Conservation (phyloP, 2,888 invertebrate genomes). For the Ichneumoninae sp. region DNA sequence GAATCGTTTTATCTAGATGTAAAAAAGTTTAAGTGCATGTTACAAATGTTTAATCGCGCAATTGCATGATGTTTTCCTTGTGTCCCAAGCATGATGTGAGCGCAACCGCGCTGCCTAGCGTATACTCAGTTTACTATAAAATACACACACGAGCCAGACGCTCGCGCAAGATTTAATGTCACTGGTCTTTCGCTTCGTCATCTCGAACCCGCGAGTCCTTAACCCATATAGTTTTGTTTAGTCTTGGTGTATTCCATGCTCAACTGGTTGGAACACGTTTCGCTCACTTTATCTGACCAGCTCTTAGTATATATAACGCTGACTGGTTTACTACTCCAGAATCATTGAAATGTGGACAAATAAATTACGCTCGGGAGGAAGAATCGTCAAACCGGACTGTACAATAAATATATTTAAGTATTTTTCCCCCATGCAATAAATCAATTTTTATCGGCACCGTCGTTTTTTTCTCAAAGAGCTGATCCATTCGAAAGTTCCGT, state of each 20-base stretch:
- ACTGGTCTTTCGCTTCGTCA: not conserved
- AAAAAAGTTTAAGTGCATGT: too few species aligned
- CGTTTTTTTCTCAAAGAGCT: not conserved
- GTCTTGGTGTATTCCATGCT: not conserved
- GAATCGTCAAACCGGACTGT: not conserved
- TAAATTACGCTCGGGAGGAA: not conserved
- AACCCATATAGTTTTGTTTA: constrained; percentile 46
- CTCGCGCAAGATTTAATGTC: constrained; percentile 14
- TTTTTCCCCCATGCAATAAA: not conserved
- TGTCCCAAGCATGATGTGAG: not conserved
- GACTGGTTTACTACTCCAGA: not conserved
- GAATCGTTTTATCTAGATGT: too few species aligned
- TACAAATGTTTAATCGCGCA: not conserved
- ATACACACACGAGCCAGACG: not conserved
- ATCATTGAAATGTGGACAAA: not conserved
- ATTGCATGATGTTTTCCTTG: not conserved
- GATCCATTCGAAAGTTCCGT: not conserved
- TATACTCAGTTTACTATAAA: not conserved
- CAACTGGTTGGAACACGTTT: not conserved
- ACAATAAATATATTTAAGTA: not conserved
- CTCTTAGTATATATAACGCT: not conserved
- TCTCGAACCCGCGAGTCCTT: constrained; percentile 48
- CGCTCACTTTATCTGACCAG: not conserved
- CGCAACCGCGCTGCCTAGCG: not conserved
- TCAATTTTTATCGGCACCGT: not conserved